Base-by-base conservation (phyloP, 2,797 vertebrate genomes). In the Chelonia mydas region DNA sequence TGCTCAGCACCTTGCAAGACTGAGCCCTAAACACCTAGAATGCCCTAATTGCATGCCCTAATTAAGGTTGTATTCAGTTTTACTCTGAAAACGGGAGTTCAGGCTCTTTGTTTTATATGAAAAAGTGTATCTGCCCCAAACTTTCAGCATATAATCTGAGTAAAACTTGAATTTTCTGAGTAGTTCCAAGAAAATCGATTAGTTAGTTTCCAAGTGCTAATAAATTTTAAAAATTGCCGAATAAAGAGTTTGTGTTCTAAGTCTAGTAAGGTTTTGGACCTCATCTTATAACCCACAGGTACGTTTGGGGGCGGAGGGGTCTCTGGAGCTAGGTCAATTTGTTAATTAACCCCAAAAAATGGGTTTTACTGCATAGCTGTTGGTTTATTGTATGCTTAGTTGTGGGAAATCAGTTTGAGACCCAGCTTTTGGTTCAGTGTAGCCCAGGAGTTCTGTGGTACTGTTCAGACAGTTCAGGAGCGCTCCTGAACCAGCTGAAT, bases 281-380 rank as follows among this genome's bases (percentile, higher is more conserved):
- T 84, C 41, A 21, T 72, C 37, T 13, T 84, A 28, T 33, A 74
- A 91, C 25, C 17, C 68, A 6, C 13, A 31, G 13, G 7, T 28
- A 55, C 7, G 11, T 27, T 47, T n/a, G 10, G 80, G 55, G 25
- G 82, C 68, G 80, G 65, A 65, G 16, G 28, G 4, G 6, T 45
- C 51, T 76, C 25, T 61, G 27, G 17, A 21, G 4, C 33, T 85
- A 33, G 53, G 15, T 81, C 0, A 0, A 0, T 15, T 74, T 74
- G 41, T 25, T 27, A 41, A 74, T 74, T 23, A 74, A 41, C 68
- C 68, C 51, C 3, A 45, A 41, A 72, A 74, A 72, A 77, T 79
- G 51, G 4, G 0, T 0, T 61, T 55, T 33, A 83, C 5, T 78
- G 13, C 5, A 7, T 54, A 33, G 11, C 50, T 49, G 83, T 91